Evolutionary conservation across 2,797 vertebrate genomes (phyloP).

Genomic region (Aplochiton taeniatus): DNA sequence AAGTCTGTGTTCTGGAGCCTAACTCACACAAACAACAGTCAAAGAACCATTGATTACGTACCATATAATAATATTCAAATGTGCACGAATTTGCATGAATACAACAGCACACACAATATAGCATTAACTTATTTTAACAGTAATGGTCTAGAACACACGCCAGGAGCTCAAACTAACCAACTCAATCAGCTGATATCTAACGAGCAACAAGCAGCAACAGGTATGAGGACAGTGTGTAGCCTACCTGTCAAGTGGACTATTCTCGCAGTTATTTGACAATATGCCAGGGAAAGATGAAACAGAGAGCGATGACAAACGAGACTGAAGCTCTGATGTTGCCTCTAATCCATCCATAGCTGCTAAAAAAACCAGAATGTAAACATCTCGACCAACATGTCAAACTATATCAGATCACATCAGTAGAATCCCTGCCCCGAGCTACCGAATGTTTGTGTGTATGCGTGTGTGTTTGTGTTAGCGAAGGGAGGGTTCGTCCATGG

Average conservation of each 20-base stretch:
- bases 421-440: constrained; percentile 55
- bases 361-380: constrained; percentile 55
- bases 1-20: constrained; percentile 79
- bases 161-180: not conserved
- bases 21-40: constrained; percentile 15
- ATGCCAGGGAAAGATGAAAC: constrained; percentile 80
- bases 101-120: not conserved
- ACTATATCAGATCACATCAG: constrained; percentile 3
- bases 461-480: not conserved
- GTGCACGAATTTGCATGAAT: constrained; percentile 1
- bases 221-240: constrained; percentile 43
- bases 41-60: no score
- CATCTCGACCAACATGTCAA: constrained; percentile 51
- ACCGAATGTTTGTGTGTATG: not conserved
- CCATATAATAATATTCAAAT: no score
- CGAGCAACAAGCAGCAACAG: not conserved
- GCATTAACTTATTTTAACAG: not conserved
- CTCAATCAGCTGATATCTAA: not conserved
- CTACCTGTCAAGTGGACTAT: constrained; percentile 71
- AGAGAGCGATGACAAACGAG: constrained; percentile 78
- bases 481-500: not conserved
- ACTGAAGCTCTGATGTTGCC: constrained; percentile 75
- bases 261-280: constrained; percentile 71
- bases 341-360: constrained; percentile 76
- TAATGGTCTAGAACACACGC: not conserved